Evolutionary conservation across 2,797 vertebrate genomes (phyloP), one percentile per base, ranked within the genome.

Genomic region (Darevskia nairensis): DNA sequence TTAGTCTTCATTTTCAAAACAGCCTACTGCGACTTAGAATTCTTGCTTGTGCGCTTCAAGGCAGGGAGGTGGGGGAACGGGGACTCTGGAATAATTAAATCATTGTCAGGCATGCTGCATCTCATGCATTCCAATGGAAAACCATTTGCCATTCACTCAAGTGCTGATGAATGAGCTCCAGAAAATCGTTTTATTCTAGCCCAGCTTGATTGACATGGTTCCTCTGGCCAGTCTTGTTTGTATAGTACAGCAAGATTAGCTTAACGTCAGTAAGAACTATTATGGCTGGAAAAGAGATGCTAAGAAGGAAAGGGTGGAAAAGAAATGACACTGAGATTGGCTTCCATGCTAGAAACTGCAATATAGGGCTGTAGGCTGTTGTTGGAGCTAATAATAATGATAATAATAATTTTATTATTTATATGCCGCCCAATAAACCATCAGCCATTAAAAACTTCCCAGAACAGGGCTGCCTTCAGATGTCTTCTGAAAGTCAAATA

Each of bases 61-160:
- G n/a, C n/a, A 1, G n/a, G 71, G n/a, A 72, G n/a, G 84, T 7
- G 72, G 1, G 27, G 17, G 80, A 68, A 84, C 89, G 91, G 90
- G 91, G 55, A 82, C 88, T 89, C 85, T 91, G 86, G 81, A 93
- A 92, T 91, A 89, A 94, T 86, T 66, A 88, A 86, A 72, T 78
- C 59, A 75, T 89, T 90, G 7, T 94, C 11, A 23, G 84, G 13
- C 23, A 90, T n/a, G 0, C 80, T 90, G 83, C 93, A 91, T 78
- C 87, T 82, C 84, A 5, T 90, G 89, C 86, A 92, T 94, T 94
- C 92, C 91, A 61, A 72, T 91, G 91, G 87, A 90, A 74, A 90
- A 86, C 84, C 64, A 27, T 11, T 85, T 82, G 86, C 84, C 75
- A 35, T 88, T 84, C 39, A 80, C 84, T 41, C 86, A 71, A 84